Conservation (phyloP, 2,113 vertebrate genomes). For the Cavia aperea region DNA sequence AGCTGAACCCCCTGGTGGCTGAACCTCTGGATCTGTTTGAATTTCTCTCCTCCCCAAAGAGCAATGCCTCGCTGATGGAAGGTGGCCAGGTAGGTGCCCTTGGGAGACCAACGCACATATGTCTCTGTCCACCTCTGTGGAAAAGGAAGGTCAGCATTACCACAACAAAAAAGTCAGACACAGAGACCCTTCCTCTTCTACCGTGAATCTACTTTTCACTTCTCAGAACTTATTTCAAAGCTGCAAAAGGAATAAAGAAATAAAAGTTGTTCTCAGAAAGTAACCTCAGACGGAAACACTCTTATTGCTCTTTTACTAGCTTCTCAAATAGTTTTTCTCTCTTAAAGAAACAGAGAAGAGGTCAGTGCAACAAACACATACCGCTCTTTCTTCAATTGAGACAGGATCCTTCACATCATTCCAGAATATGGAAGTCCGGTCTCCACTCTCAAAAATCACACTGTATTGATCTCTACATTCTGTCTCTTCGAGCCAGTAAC, state of each 20-base stretch:
- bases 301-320: background rate
- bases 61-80: conserved; percentile 97
- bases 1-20: conserved; percentile 97
- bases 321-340: background rate
- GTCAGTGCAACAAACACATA: conserved; percentile 69
- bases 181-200: too few relatives aligned
- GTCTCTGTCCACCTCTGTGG: conserved; percentile 97
- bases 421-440: conserved; percentile 92
- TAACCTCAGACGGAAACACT: background rate
- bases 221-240: background rate
- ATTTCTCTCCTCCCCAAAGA: conserved; percentile 98
- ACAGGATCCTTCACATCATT: conserved; percentile 95
- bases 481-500: conserved; percentile 94
- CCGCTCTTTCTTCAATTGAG: conserved; percentile 90
- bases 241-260: background rate
- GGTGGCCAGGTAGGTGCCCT: conserved; percentile 95
- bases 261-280: background rate
- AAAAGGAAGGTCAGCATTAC: background rate
- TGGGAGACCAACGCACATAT: conserved; percentile 96
- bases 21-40: conserved; percentile 98
- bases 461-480: conserved; percentile 98
- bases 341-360: background rate
- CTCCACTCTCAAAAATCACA: conserved; percentile 97
- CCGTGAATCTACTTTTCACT: rapidly evolving
- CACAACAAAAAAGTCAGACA: rapidly evolving